Base-by-base conservation (phyloP, 2,797 vertebrate species). In the Erpetoichthys calabaricus region DNA sequence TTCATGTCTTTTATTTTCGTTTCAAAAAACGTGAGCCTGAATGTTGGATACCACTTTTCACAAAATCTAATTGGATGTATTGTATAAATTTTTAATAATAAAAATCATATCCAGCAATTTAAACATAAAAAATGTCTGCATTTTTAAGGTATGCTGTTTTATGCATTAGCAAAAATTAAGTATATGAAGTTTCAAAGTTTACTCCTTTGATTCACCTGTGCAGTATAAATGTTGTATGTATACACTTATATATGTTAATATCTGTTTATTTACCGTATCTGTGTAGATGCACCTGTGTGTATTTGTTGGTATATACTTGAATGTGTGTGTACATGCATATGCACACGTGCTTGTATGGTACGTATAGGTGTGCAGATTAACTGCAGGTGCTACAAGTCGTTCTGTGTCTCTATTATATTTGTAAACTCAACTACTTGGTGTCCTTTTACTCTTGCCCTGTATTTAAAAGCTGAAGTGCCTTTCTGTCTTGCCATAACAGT, bases 91-190 rank as follows among this genome's bases (percentile, higher is more conserved):
- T 91, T 90, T 25, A 25, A 81, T 91, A 88, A 77, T 70, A 86
- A 87, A 80, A 62, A 84, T 81, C 71, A 74, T 87, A 80, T 83
- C 72, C 86, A 85, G 86, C 79, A 89, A 89, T 89, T 88, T 88
- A 82, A 86, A 80, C 85, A 82, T 73, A 69, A 43, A 54, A 61
- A 75, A 63, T 70, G 76, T 75, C 87, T 91, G 85, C 91, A 91
- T 95, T 96, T 90, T 87, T 80, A 83, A 75, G 68, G 71, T 73
- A 78, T 87, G 88, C 91, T 86, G 72, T 92, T 85, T 80, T 83
- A 68, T 68, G 62, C 78, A 73, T 62, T 75, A 86, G 65, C 78
- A 68, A 74, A 68, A 72, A 72, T 75, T 78, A 64, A 25, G 56
- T 79, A 82, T 74, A 82, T 86, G 79, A 90, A 88, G 85, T 79